Evolutionary conservation across 2,888 invertebrate species (phyloP), one percentile per base, ranked within the genome.

Genomic region (Eucriotettix oculatus): DNA sequence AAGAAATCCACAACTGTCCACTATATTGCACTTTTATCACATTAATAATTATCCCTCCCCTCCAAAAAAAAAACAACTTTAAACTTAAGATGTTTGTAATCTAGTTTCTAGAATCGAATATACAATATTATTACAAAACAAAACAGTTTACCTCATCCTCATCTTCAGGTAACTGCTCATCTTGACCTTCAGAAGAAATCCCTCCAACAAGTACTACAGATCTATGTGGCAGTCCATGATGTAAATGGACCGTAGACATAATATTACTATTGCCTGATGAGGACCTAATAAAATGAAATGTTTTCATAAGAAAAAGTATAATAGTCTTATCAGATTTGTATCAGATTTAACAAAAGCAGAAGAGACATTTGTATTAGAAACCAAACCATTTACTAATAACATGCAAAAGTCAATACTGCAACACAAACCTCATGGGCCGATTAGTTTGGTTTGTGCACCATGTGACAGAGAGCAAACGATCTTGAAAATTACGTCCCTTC

Each of bases 401-500:
- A 29, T 29, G 29, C 3, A 5, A 7, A 29, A 29, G 7, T 29
- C 29, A 29, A 29, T 29, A 29, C 29, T 29, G 2, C 29, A 29
- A 29, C 29, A 29, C 29, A 29, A 29, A 29, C 29, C 29, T 29
- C 2, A 29, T 29, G 2, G 29, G 29, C 29, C 29, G 29, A 29
- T 29, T 29, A 29, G 29, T 29, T 29, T 29, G 29, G 7, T 29
- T 29, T 29, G 29, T 29, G 48, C 60, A 74, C 78, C 78, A 78
- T 16, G 76, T 76, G 54, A 78, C 73, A 41, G 75, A 75, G 16
- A 77, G 68, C 42, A 75, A 67, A 60, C 75, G 73, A 69, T 85
- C 85, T 72, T 84, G 83, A 68, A 91, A 85, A 66, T 85, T 82
- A 65, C 84, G 82, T 14, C 90, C 91, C 69, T 88, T 86, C 61